Base-by-base conservation (phyloP, 2,113 vertebrate species). In the Mandrillus leucophaeus region DNA sequence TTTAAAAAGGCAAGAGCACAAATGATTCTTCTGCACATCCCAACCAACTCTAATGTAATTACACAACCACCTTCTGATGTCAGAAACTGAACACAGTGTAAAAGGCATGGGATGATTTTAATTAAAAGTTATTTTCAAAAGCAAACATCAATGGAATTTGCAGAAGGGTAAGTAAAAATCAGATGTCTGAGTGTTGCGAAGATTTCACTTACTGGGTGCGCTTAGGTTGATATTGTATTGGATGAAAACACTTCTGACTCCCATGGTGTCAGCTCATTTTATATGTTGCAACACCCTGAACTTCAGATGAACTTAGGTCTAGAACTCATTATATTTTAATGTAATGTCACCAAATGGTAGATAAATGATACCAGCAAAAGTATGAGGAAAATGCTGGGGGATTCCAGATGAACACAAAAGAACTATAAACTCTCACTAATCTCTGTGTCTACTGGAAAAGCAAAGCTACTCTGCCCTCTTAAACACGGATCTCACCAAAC, bases 121-220 rank as follows among this genome's bases (percentile, higher is more conserved):
- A 97, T 98, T 96, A 97, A 97, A 97, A 96, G 86, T 68, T 97
- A 88, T 92, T 95, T 95, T 97, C 91, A 52, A 96, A 97, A 96
- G 89, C 96, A 98, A 98, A 97, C 76, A 98, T 72, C 78, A 72
- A 95, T 80, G 92, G 81, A 96, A 97, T 97, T 98, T 95, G 25
- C 68, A 93, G 96, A 97, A 98, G 92, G 90, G 92, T 97, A 97
- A 89, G 92, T 88, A 40, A 95, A 96, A 98, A 82, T 96, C 75
- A 81, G 82, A 83, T 38, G 55, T 81, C 88, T 94, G 43, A 68
- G 5, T n/a, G 40, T 61, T 68, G 40, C 52, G 79, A 87, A 92
- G 89, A 81, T 83, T 85, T 84, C 35, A 66, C 22, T 80, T 93
- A 86, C 14, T 88, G 45, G 13, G 40, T 59, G 25, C 35, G 38